A percentile compares a stretch with the other conserved stretches of the same genome.
These are phyloP conservation scores for Scaptomyza flava DNA, from an alignment of 2,888 invertebrate species.

Conservation along the genomic window DNA sequence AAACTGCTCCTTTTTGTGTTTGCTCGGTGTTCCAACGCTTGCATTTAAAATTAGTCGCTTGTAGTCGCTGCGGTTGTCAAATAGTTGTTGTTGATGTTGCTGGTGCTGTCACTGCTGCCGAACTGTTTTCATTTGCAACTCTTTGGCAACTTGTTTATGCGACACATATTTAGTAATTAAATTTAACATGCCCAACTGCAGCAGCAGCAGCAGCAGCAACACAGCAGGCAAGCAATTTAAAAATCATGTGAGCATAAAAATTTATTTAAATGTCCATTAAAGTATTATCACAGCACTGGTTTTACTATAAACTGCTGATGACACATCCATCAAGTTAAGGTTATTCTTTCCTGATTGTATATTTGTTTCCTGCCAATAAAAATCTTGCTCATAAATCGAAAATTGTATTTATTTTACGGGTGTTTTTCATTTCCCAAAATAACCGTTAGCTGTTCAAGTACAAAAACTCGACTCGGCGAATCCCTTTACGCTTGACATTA, in stretches of 20 bases:
- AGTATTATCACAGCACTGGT: conserved; percentile 14
- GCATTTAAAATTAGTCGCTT: conserved; percentile 76
- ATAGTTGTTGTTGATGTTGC: conserved; percentile 40
- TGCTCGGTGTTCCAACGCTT: conserved; percentile 44
- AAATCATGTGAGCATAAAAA: conserved; percentile 40
- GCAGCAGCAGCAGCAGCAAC: conserved; percentile 9
- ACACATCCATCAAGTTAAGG: not conserved
- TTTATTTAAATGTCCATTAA: conserved; percentile 45
- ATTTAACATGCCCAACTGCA: conserved; percentile 42
- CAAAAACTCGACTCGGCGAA: no score
- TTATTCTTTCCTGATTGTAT: not conserved
- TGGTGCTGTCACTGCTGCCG: conserved; percentile 34
- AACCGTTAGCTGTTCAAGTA: no score
- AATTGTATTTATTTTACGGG: no score
- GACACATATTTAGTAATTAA: conserved; percentile 65
- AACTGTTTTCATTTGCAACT: conserved; percentile 62
- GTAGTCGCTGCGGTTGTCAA: conserved; percentile 70
- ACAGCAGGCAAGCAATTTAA: conserved; percentile 29
- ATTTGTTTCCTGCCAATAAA: not conserved
- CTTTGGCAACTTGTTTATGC: conserved; percentile 60
- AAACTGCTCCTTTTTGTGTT: conserved; percentile 45
- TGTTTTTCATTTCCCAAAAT: no score
- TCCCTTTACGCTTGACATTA: no score
- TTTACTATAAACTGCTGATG: conserved; percentile 1
- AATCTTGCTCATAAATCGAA: not conserved